Base-by-base conservation (phyloP, 2,888 invertebrate genomes). In the Scaptomyza reducta region DNA sequence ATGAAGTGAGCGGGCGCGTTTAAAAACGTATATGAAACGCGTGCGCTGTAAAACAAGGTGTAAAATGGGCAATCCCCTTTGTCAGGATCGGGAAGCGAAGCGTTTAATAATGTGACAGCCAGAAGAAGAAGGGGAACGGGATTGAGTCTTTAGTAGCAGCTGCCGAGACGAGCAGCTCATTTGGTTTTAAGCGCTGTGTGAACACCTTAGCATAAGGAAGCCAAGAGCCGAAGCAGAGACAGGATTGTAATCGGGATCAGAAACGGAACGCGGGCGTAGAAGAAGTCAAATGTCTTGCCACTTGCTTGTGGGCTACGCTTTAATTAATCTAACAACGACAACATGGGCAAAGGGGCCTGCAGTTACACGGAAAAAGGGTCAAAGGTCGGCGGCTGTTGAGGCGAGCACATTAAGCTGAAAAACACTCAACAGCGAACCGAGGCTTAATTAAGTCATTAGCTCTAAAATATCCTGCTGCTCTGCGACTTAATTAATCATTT, bases 361-460 rank as follows among this genome's bases (percentile, higher is more conserved):
- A 66, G 71, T 76, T 85, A 74, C 69, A 64, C 47, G 76, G 87
- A 83, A 83, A 87, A 87, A 87, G 87, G 87, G 87, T 85, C 83
- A 85, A 81, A 85, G 70, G 81, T 84, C 81, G 70, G 59, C 72
- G 57, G 62, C 59, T 70, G 87, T 74, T 83, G 69, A 87, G 67
- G 85, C 87, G 87, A 74, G 67, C 76, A 87, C 87, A 83, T 83
- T 83, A 84, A 61, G 54, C 45, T 58, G 84, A 74, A 77, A 70
- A 83, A 77, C 81, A 78, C 85, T 87, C 72, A 61, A 59, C 70
- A 45, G 56, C 44, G 53, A 44, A 29, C 53, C 55, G 63, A 56
- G 84, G 55, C 75, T 74, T 87, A 87, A 87, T 87, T 87, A 88
- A 87, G 87, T 79, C 85, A 87, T 88, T 87, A 87, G 77, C 70